phyloP scores from a whole-genome alignment of 2,113 vertebrate genomes.

The Pristiophorus japonicus region DNA sequence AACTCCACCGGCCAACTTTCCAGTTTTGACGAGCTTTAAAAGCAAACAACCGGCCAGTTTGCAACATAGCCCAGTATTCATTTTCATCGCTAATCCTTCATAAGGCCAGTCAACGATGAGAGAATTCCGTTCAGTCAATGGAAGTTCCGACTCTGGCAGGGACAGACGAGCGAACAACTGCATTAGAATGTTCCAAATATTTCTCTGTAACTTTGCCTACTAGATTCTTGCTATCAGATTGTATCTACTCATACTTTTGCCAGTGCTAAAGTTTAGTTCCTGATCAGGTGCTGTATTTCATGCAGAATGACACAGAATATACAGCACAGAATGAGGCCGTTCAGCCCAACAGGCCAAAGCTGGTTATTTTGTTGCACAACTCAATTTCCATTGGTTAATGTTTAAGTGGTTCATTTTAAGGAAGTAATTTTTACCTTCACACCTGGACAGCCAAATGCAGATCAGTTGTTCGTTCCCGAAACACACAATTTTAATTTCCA shows the following conservation, averaged over 20 bases:
- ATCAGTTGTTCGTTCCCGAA: background rate
- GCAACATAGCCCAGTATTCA: background rate
- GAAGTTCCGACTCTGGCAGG: background rate
- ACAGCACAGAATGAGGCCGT: background rate
- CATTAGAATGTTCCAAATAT: background rate
- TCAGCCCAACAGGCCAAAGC: background rate
- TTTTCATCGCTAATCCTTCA: background rate
- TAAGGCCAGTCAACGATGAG: background rate
- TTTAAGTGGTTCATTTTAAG: too few species aligned
- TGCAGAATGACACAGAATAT: background rate
- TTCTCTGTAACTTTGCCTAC: background rate
- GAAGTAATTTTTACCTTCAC: background rate
- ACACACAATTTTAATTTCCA: background rate
- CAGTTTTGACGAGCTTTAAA: constrained; percentile 13
- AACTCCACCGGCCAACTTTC: constrained; percentile 26
- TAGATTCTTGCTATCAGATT: background rate
- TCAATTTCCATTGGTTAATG: background rate
- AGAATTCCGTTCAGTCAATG: background rate
- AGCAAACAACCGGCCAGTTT: background rate
- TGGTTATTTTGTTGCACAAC: background rate
- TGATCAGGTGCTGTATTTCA: background rate
- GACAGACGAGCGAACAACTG: background rate
- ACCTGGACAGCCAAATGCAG: background rate
- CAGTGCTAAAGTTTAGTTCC: background rate
- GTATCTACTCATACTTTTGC: background rate